phyloP scores from a whole-genome alignment of 2,113 vertebrate species.

The Centropus bengalensis region DNA sequence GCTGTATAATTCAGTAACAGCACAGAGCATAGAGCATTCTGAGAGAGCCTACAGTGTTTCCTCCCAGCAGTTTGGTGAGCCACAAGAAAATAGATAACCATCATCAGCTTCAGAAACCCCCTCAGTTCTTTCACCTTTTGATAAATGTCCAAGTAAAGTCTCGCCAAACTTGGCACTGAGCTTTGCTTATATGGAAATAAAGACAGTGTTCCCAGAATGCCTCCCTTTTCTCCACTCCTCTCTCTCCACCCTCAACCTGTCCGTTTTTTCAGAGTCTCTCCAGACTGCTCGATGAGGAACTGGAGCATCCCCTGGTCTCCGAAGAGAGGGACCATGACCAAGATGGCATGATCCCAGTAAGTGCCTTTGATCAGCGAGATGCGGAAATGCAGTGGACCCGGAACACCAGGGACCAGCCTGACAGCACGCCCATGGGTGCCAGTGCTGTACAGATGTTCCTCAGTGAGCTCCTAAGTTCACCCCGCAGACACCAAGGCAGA shows the following conservation, averaged over 20 bases:
- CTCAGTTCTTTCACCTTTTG: background rate
- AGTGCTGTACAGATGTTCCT: conserved; percentile 10
- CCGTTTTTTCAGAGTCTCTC: conserved; percentile 38
- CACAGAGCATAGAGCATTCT: background rate
- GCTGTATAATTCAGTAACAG: background rate
- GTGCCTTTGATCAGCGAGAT: background rate
- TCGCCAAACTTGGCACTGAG: background rate
- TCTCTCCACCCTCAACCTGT: background rate
- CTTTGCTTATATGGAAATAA: background rate
- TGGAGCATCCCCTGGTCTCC: conserved; percentile 9
- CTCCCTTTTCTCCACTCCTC: background rate
- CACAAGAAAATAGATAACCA: background rate
- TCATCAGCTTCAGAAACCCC: background rate
- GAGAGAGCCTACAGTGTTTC: background rate
- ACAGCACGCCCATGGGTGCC: background rate
- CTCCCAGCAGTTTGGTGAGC: background rate
- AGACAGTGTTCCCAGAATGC: background rate
- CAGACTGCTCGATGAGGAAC: conserved; percentile 40
- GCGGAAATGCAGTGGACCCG: background rate
- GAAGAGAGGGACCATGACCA: conserved; percentile 17
- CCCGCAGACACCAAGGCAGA: background rate
- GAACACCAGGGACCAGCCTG: background rate
- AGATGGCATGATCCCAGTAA: background rate
- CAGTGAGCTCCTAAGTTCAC: background rate
- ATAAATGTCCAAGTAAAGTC: background rate